These are phyloP conservation scores for Agonopterix arenella DNA, from an alignment of 2,888 invertebrate species.

Conservation along the genomic window DNA sequence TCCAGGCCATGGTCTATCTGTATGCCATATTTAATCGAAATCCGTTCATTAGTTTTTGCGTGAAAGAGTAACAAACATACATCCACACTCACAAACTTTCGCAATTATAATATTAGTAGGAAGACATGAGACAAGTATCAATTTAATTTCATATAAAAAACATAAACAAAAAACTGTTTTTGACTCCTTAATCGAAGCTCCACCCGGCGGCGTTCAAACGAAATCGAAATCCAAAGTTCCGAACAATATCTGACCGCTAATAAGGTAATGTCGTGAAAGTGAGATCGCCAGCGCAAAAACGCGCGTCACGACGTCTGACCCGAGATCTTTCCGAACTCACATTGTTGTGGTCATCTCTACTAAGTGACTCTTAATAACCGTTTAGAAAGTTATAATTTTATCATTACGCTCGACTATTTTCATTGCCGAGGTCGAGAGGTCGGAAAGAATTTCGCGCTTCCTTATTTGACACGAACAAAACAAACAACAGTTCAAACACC, in stretches of 20 bases:
- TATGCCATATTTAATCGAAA: too few relatives aligned
- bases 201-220: constrained; percentile 30
- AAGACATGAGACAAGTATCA: too few relatives aligned
- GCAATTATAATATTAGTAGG: too few relatives aligned
- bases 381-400: constrained; percentile 59
- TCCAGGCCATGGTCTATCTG: too few relatives aligned
- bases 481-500: neutral
- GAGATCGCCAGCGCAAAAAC: constrained; percentile 34
- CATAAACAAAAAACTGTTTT: neutral
- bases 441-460: constrained; percentile 31
- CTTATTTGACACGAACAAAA: constrained; percentile 27
- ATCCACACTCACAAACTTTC: too few relatives aligned
- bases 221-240: constrained; percentile 42
- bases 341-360: constrained; percentile 20
- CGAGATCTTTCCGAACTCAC: constrained; percentile 18
- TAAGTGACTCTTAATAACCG: constrained; percentile 42
- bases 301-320: constrained; percentile 35
- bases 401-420: constrained; percentile 46
- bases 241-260: constrained; percentile 52
- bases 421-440: constrained; percentile 37
- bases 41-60: too few relatives aligned
- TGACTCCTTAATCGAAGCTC: neutral
- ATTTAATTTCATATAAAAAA: neutral
- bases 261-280: constrained; percentile 66
- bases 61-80: too few relatives aligned